Conservation (phyloP, 2,797 vertebrate species). For the Falco columbarius region DNA sequence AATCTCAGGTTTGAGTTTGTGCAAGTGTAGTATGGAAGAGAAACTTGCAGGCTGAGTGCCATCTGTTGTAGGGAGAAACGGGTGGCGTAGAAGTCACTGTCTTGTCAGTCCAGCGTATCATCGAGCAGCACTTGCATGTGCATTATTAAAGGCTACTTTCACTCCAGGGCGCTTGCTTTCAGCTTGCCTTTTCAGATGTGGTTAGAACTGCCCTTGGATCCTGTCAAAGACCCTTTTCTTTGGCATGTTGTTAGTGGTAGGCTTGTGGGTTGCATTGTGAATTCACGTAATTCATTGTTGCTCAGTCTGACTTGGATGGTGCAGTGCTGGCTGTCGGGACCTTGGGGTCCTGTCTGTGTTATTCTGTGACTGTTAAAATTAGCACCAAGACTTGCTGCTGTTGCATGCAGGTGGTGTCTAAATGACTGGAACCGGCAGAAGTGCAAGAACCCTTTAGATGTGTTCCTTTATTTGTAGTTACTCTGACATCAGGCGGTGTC, state of each 20-base stretch:
- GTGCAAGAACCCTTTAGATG: neutral
- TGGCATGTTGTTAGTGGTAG: neutral
- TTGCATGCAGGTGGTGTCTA: neutral
- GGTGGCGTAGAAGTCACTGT: neutral
- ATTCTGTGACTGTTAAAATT: neutral
- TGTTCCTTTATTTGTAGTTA: neutral
- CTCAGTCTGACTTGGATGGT: neutral
- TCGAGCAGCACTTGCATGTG: accelerated
- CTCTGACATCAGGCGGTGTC: neutral
- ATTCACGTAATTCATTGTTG: accelerated
- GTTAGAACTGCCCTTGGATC: neutral
- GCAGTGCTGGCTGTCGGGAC: neutral
- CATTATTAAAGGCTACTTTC: neutral
- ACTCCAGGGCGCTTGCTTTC: neutral
- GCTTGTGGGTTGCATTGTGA: neutral
- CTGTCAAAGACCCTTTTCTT: neutral
- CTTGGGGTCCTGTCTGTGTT: too few relatives aligned
- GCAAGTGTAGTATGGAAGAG: accelerated
- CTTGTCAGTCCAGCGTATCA: accelerated
- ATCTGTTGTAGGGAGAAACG: neutral
- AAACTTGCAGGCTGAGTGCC: neutral
- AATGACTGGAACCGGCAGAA: neutral
- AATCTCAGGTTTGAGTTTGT: neutral
- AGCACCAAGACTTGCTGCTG: neutral
- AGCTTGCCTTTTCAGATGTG: neutral